A percentile compares a stretch with the other conserved stretches of the same genome.
Conservation (phyloP, 2,888 invertebrate species). For the Synergus japonicus region DNA sequence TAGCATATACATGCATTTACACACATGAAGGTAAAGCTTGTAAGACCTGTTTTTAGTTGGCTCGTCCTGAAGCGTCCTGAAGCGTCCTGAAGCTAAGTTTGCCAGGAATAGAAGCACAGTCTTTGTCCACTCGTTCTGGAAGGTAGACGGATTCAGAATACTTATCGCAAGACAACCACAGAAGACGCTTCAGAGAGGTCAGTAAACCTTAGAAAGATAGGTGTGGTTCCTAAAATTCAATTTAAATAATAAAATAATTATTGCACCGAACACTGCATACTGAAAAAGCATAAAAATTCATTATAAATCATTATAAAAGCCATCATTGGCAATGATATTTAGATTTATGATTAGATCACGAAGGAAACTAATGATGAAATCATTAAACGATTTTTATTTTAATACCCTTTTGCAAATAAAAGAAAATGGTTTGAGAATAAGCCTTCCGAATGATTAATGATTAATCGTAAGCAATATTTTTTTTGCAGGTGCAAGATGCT, state of each 20-base stretch:
- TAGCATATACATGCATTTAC: constrained; percentile 3
- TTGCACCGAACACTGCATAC: background rate
- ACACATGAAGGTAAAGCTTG: constrained; percentile 55
- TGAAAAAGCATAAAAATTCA: background rate
- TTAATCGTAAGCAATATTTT: background rate
- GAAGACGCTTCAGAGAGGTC: constrained; percentile 32
- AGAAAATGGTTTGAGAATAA: too few relatives aligned
- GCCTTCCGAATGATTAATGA: too few relatives aligned
- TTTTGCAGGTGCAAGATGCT: constrained; percentile 41
- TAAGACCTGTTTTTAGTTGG: constrained; percentile 62
- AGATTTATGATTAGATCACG: background rate
- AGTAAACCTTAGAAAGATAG: constrained; percentile 22
- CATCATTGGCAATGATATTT: background rate
- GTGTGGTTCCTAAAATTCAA: background rate
- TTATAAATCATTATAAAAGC: background rate
- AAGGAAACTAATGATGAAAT: too few relatives aligned
- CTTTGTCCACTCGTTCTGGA: constrained; percentile 48
- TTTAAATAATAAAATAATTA: background rate
- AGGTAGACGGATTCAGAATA: constrained; percentile 46
- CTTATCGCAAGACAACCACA: constrained; percentile 41
- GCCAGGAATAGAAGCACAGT: constrained; percentile 56
- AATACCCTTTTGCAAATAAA: background rate
- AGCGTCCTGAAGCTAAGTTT: constrained; percentile 58
- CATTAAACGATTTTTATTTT: background rate
- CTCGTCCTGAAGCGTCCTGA: constrained; percentile 52